Conservation (phyloP, 2,113 vertebrate genomes). For the Tragelaphus imberbis region DNA sequence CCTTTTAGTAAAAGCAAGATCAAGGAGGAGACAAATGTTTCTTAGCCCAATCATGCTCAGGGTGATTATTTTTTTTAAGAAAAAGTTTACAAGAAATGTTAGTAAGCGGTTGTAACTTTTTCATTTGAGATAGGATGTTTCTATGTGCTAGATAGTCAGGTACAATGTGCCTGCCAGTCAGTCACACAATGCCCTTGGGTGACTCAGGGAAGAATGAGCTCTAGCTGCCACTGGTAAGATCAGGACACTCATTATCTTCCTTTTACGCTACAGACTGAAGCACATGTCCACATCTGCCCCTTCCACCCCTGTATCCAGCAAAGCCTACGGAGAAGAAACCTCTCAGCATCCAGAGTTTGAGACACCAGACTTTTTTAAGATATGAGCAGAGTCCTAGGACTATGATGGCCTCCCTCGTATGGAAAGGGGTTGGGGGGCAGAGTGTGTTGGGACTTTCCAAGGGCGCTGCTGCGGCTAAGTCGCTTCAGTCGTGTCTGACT, state of each 20-base stretch:
- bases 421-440: background rate
- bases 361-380: background rate
- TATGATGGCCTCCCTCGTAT: background rate
- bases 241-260: background rate
- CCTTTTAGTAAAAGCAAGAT: background rate
- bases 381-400: background rate
- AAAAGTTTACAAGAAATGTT: slow-evolving; percentile 1
- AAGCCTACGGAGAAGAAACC: background rate
- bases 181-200: too few relatives aligned
- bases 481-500: too few relatives aligned
- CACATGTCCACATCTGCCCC: background rate
- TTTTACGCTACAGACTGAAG: background rate
- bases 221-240: background rate
- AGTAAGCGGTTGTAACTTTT: background rate
- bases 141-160: background rate
- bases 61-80: background rate
- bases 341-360: background rate
- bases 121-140: background rate
- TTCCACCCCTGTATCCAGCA: background rate
- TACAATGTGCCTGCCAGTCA: background rate
- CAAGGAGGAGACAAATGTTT: background rate
- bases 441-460: background rate
- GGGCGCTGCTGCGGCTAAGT: too few relatives aligned
- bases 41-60: background rate
- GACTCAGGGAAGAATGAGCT: background rate